A percentile compares a stretch with the other conserved stretches of the same genome.
These are phyloP conservation scores for Mustelus asterias DNA, from an alignment of 2,113 vertebrate species.

Conservation along the genomic window DNA sequence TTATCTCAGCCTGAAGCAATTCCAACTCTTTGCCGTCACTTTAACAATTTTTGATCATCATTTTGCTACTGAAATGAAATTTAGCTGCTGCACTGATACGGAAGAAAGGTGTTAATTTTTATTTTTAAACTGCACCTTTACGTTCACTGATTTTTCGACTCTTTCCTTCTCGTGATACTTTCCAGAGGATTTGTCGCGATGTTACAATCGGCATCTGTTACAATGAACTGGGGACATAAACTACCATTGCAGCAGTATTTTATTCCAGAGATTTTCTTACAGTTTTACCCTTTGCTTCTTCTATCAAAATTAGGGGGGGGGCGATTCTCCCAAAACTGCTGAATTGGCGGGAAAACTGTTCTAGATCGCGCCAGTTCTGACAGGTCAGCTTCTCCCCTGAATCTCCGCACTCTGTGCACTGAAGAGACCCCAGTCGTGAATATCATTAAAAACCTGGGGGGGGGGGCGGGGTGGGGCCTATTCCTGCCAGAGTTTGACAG, in stretches of 20 bases:
- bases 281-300: not conserved
- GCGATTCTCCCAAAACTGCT: no score
- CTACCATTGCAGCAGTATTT: not conserved
- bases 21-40: not conserved
- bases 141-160: not conserved
- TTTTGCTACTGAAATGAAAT: not conserved
- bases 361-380: no score
- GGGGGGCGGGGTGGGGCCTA: no score
- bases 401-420: no score
- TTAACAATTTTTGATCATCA: not conserved
- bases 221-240: not conserved
- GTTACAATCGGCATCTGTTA: not conserved
- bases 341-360: no score
- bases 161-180: not conserved
- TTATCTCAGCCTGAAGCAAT: not conserved
- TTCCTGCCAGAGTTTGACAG: no score
- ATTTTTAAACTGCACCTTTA: not conserved
- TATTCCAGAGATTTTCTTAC: not conserved
- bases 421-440: no score
- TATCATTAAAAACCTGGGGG: no score
- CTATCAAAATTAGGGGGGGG: not conserved
- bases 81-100: not conserved
- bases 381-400: no score
- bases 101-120: not conserved
- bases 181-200: not conserved